Evolutionary conservation across 2,888 invertebrate genomes (phyloP).

Genomic region (Mallateleia sp.): DNA sequence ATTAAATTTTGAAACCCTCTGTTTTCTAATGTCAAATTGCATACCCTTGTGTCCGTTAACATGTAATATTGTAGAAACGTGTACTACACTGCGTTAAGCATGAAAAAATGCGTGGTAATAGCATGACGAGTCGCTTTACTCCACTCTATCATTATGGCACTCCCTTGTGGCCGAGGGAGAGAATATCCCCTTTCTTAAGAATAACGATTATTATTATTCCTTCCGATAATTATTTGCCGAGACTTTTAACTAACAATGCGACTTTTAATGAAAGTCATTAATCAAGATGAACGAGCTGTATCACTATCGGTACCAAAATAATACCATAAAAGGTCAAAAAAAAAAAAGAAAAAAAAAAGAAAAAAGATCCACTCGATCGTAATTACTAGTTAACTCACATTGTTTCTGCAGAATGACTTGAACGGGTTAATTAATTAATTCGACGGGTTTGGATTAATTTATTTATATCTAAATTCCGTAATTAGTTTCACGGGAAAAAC

Average conservation of each 20-base stretch:
- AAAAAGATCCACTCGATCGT: too few species aligned
- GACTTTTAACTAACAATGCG: slow-evolving; percentile 41
- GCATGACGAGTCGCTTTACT: slow-evolving; percentile 67
- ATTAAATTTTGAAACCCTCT: slow-evolving; percentile 23
- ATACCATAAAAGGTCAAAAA: too few species aligned
- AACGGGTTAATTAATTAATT: too few species aligned
- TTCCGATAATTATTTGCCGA: slow-evolving; percentile 58
- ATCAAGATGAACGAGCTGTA: slow-evolving; percentile 56
- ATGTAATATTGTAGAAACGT: slow-evolving; percentile 52
- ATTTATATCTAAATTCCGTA: background rate
- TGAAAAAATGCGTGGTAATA: slow-evolving; percentile 64
- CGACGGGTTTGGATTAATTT: background rate
- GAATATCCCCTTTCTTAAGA: slow-evolving; percentile 58
- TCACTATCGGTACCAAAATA: too few species aligned
- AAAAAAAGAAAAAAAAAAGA: too few species aligned
- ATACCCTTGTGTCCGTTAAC: slow-evolving; percentile 42
- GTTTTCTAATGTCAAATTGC: slow-evolving; percentile 52
- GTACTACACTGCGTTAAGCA: slow-evolving; percentile 34
- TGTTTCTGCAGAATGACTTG: too few species aligned
- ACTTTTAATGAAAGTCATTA: slow-evolving; percentile 53
- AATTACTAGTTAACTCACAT: too few species aligned
- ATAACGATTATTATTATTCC: slow-evolving; percentile 47
- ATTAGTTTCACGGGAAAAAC: slow-evolving; percentile 11
- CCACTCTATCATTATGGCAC: slow-evolving; percentile 64
- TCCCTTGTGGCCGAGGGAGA: slow-evolving; percentile 51